A percentile compares a stretch with the other conserved stretches of the same genome.
Evolutionary conservation across 2,888 invertebrate genomes (phyloP).

Genomic region (Calameuta filiformis): DNA sequence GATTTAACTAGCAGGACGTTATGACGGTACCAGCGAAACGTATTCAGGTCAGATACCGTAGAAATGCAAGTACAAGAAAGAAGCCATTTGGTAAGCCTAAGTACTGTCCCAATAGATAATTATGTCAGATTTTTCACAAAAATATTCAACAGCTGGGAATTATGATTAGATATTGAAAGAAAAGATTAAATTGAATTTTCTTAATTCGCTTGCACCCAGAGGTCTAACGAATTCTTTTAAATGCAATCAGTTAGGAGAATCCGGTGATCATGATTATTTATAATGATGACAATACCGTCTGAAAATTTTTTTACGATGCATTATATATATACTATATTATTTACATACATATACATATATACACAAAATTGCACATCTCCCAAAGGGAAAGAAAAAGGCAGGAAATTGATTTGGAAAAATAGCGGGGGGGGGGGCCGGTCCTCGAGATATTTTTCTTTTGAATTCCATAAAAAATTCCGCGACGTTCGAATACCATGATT

Average conservation of each 20-base stretch:
- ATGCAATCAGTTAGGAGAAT: not conserved
- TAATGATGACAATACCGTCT: not conserved
- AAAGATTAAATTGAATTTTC: not conserved
- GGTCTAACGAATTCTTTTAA: not conserved
- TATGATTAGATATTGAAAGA: not conserved
- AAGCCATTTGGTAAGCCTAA: constrained; percentile 42
- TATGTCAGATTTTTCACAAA: not conserved
- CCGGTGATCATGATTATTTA: not conserved
- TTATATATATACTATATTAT: not conserved
- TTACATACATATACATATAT: no score
- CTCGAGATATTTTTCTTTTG: not conserved
- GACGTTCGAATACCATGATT: constrained; percentile 10
- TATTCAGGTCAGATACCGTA: constrained; percentile 51
- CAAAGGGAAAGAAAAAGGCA: not conserved
- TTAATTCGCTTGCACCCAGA: constrained; percentile 16
- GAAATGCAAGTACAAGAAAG: constrained; percentile 35
- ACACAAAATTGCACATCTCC: no score
- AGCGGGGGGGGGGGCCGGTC: not conserved
- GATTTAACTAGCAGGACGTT: not conserved
- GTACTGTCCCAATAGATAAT: not conserved
- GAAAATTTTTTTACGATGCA: not conserved
- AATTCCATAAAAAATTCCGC: not conserved
- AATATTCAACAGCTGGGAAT: not conserved
- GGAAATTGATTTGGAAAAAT: not conserved
- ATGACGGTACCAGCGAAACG: constrained; percentile 4